A percentile compares a stretch with the other conserved stretches of the same genome.
These are phyloP conservation scores for Augochlorella aurata DNA, from an alignment of 2,888 invertebrate genomes.

Conservation along the genomic window DNA sequence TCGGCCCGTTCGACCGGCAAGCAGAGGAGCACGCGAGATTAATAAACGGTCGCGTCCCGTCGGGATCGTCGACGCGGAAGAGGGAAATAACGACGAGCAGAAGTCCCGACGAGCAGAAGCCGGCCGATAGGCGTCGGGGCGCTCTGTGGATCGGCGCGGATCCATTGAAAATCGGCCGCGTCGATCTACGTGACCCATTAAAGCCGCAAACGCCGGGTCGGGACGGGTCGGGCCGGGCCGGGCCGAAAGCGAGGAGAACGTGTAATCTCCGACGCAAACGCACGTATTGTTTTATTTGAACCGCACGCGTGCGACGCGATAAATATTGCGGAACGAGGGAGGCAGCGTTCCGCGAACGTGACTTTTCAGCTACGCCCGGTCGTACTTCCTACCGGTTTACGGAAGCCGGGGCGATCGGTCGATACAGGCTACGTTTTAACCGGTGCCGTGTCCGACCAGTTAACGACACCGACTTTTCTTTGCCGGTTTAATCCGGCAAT, in stretches of 20 bases:
- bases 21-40: background rate
- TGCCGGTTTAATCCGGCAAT: background rate
- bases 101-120: background rate
- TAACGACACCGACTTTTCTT: background rate
- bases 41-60: constrained; percentile 16
- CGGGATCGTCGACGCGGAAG: background rate
- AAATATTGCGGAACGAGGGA: constrained; percentile 9
- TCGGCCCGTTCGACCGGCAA: background rate
- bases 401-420: background rate
- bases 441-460: too few relatives aligned
- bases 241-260: background rate
- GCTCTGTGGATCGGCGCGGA: background rate
- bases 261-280: constrained; percentile 1
- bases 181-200: constrained; percentile 18
- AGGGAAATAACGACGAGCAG: constrained; percentile 11
- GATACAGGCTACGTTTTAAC: background rate
- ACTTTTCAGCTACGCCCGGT: background rate
- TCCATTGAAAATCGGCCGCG: constrained; percentile 25
- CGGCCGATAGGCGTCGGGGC: background rate
- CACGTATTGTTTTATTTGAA: constrained; percentile 23
- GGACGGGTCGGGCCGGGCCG: background rate
- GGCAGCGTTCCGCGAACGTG: background rate
- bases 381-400: background rate
- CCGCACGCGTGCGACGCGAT: constrained; percentile 12
- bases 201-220: constrained; percentile 1